Evolutionary conservation across 2,888 invertebrate species (phyloP).

Genomic region (Tortrix viridana): DNA sequence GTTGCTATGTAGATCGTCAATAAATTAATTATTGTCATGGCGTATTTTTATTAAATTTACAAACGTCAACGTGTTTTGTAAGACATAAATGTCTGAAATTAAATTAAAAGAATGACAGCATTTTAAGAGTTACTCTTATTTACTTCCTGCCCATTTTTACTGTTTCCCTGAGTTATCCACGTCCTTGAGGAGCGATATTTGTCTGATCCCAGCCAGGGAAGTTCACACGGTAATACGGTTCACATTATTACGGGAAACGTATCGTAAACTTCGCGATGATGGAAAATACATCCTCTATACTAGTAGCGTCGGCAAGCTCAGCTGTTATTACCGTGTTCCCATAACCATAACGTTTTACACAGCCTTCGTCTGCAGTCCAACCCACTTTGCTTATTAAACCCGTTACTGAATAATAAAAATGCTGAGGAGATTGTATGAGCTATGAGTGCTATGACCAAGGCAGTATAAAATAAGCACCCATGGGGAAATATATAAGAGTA

Average conservation of each 20-base stretch:
- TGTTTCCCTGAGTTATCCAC: too few species aligned
- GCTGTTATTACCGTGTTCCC: constrained; percentile 6
- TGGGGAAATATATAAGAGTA: too few species aligned
- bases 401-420: constrained; percentile 2
- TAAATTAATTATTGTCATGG: too few species aligned
- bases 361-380: constrained; percentile 1
- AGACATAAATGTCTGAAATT: too few species aligned
- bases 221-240: constrained; percentile 2
- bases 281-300: constrained; percentile 3
- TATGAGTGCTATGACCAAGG: neutral
- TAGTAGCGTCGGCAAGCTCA: neutral
- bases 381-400: constrained; percentile 16
- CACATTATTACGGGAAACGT: neutral
- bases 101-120: too few species aligned
- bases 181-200: too few species aligned
- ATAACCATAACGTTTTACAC: constrained; percentile 16
- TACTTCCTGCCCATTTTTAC: too few species aligned
- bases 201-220: neutral
- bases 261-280: constrained; percentile 1
- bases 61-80: too few species aligned
- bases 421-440: neutral
- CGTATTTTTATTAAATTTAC: too few species aligned
- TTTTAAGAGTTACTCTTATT: too few species aligned
- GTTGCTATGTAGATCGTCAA: too few species aligned
- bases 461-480: too few species aligned